A percentile compares a stretch with the other conserved stretches of the same genome.
Evolutionary conservation across 1,140 invertebrate species (phyloP).

Genomic region (Drepana arcuata): DNA sequence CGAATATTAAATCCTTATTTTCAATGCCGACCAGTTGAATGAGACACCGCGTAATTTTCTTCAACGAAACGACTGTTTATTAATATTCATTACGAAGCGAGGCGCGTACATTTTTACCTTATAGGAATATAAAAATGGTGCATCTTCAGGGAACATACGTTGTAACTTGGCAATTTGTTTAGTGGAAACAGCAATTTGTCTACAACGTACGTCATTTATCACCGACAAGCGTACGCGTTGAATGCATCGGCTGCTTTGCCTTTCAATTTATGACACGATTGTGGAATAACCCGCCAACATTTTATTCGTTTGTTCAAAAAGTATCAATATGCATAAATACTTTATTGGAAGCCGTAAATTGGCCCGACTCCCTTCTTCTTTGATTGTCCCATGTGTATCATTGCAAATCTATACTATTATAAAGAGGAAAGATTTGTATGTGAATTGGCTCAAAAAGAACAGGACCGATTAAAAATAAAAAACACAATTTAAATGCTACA

Average conservation of each 20-base stretch:
- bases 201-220: slow-evolving; percentile 37
- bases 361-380: too few species aligned
- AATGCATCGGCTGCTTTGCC: slow-evolving; percentile 13
- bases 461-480: too few species aligned
- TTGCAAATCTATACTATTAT: too few species aligned
- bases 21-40: background rate
- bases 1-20: too few species aligned
- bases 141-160: slow-evolving; percentile 21
- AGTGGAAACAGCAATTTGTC: slow-evolving; percentile 45
- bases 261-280: slow-evolving; percentile 34
- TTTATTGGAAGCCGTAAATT: too few species aligned
- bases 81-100: slow-evolving; percentile 36
- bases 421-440: too few species aligned
- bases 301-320: too few species aligned
- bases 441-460: too few species aligned
- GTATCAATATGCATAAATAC: too few species aligned
- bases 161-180: slow-evolving; percentile 37
- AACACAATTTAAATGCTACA: too few species aligned
- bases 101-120: slow-evolving; percentile 32
- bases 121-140: slow-evolving; percentile 29
- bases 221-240: slow-evolving; percentile 15
- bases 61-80: slow-evolving; percentile 11
- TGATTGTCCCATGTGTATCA: too few species aligned
- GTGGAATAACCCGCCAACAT: slow-evolving; percentile 20
- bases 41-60: background rate